Conservation (phyloP, 2,113 vertebrate species). For the Osmerus eperlanus region DNA sequence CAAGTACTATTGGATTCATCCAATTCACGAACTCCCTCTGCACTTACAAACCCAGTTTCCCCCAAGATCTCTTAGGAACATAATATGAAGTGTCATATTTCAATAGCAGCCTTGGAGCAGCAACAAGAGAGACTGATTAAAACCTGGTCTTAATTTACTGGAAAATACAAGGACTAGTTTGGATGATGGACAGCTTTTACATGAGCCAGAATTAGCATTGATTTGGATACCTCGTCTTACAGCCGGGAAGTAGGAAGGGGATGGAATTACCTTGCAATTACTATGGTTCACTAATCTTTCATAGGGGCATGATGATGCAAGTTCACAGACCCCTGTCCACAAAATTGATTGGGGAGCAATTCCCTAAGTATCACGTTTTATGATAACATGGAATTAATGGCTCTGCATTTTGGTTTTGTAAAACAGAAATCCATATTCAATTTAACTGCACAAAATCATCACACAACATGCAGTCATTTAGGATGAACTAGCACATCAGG, state of each 20-base stretch:
- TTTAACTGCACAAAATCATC: neutral
- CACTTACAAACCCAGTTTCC: slow-evolving; percentile 48
- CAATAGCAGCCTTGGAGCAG: slow-evolving; percentile 42
- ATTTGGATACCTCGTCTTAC: slow-evolving; percentile 39
- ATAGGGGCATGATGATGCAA: neutral
- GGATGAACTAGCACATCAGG: too few relatives aligned
- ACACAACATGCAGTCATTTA: too few relatives aligned
- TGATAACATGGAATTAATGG: slow-evolving; percentile 15
- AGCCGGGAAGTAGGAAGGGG: slow-evolving; percentile 26
- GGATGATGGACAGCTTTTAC: slow-evolving; percentile 32
- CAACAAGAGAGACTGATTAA: slow-evolving; percentile 63
- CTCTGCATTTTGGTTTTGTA: neutral
- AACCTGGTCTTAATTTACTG: slow-evolving; percentile 41
- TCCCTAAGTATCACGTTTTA: slow-evolving; percentile 6
- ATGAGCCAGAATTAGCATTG: slow-evolving; percentile 34
- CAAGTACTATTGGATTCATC: slow-evolving; percentile 62
- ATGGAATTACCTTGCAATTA: slow-evolving; percentile 28
- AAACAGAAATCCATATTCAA: slow-evolving; percentile 11
- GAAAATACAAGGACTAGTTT: slow-evolving; percentile 36
- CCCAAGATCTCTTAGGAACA: slow-evolving; percentile 48
- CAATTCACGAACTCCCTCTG: slow-evolving; percentile 48
- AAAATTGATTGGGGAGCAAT: slow-evolving; percentile 7
- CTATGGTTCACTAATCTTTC: slow-evolving; percentile 11
- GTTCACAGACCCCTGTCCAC: neutral
- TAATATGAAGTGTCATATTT: slow-evolving; percentile 60